Evolutionary conservation across 2,888 invertebrate genomes (phyloP).

Genomic region (Gortyna flavago): DNA sequence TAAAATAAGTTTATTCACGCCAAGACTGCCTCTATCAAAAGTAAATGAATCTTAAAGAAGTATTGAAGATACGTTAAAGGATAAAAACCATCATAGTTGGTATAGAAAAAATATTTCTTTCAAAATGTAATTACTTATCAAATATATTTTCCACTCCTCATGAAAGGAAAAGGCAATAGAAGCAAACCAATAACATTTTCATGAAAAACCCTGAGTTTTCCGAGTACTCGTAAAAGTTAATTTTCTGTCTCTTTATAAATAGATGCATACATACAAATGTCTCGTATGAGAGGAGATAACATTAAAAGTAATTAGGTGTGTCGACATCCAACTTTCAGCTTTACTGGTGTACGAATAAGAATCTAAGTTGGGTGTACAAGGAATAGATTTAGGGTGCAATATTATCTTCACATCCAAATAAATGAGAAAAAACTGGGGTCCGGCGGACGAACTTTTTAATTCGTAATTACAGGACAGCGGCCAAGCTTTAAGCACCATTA

Average conservation of each 20-base stretch:
- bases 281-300: conserved; percentile 86
- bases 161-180: conserved; percentile 47
- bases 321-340: conserved; percentile 69
- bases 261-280: conserved; percentile 81
- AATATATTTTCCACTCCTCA: conserved; percentile 22
- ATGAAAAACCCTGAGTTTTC: conserved; percentile 58
- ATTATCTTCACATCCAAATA: conserved; percentile 88
- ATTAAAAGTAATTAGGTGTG: conserved; percentile 84
- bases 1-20: too few species aligned
- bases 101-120: not conserved
- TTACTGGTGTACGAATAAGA: conserved; percentile 64
- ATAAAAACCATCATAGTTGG: not conserved
- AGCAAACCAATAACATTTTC: conserved; percentile 59
- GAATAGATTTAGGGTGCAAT: conserved; percentile 82
- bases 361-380: conserved; percentile 55
- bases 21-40: too few species aligned
- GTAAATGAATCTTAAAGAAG: too few species aligned
- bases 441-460: conserved; percentile 89
- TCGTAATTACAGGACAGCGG: conserved; percentile 89
- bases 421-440: conserved; percentile 88
- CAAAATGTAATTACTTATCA: conserved; percentile 46
- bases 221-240: conserved; percentile 80
- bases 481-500: conserved; percentile 89
- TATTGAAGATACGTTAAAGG: too few species aligned
- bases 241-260: conserved; percentile 81